Base-by-base conservation (phyloP, 2,888 invertebrate genomes). In the Pterostichus niger region DNA sequence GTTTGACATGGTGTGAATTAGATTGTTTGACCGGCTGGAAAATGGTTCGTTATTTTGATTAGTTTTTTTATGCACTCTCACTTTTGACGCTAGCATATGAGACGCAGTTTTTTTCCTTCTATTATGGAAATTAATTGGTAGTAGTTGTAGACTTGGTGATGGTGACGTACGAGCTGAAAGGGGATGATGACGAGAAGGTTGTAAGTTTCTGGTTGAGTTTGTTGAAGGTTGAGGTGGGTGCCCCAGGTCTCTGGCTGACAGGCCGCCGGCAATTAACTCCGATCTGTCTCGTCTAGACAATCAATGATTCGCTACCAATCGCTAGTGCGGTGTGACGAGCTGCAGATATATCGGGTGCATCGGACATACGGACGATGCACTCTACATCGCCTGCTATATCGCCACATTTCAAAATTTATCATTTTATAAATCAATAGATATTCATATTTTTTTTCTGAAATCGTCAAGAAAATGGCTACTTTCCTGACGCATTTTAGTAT, bases 281-380 rank as follows among this genome's bases (percentile, higher is more conserved):
- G 68, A 68, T 10, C 68, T 24, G 49, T 17, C 9, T 24, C n/a
- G 73, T 73, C 73, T 73, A 73, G 73, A 73, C 73, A 73, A 73
- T 73, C 73, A 73, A 73, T 73, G 73, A 73, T 73, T 73, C 35
- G 73, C 49, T 73, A 24, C 73, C 73, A 73, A 73, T 71, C 24
- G 24, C 24, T 24, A 24, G 2, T 24, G 46, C 40, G 40, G 15
- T 71, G 35, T 33, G 40, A 13, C 24, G 3, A 24, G 24, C 24
- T 49, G 31, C 49, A 73, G 17, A 17, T 24, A 24, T 73, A 73
- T 31, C 13, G 73, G 73, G 73, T 73, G 73, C 73, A 73, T 73
- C 73, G 73, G 17, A 73, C 73, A 49, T 17, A 11, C 13, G 73
- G 73, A 7, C 73, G 73, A 73, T 73, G 73, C 73, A 73, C 73